Base-by-base conservation (phyloP, 1,140 invertebrate species). In the Pissodes strobi region DNA sequence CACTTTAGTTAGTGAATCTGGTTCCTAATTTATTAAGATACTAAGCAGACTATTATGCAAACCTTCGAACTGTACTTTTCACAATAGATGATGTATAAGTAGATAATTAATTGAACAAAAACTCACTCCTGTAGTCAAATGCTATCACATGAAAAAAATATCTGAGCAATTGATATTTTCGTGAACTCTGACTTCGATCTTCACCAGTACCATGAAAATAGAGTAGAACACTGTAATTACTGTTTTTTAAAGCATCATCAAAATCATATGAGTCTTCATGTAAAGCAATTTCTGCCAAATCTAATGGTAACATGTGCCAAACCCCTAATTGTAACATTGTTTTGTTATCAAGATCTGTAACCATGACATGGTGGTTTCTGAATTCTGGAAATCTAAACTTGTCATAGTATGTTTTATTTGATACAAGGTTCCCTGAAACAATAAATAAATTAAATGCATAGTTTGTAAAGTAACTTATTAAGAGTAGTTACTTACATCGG, bases 111-210 rank as follows among this genome's bases (percentile, higher is more conserved):
- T n/a, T 46, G 45, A 21, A 45, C 37, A n/a, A n/a, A n/a, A n/a
- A 75, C 78, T 81, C 80, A 89, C 90, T 88, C 81, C 94, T 82
- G 78, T 98, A 98, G 79, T 98, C 95, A 72, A 97, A 90, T 2
- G 91, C 83, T 53, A 98, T 81, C 6, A 97, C 85, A 80, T 97
- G 94, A 57, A 74, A 76, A 49, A 67, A 68, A 27, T 56, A 41
- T 34, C 74, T 67, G 10, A 76, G 60, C 21, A 72, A 53, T 34
- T 69, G 51, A 56, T 74, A 76, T 53, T 69, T 76, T 52, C 55
- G 56, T 21, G 43, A 41, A 45, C 64, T 68, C 37, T 68, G 68
- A 21, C 57, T 71, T 52, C 74, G 58, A 17, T 66, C 68, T 56
- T 74, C 73, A 19, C 74, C 73, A 39, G 72, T 74, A 5, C 74